These are phyloP conservation scores for Pluvianellus socialis DNA, from an alignment of 2,113 vertebrate species.

Conservation along the genomic window DNA sequence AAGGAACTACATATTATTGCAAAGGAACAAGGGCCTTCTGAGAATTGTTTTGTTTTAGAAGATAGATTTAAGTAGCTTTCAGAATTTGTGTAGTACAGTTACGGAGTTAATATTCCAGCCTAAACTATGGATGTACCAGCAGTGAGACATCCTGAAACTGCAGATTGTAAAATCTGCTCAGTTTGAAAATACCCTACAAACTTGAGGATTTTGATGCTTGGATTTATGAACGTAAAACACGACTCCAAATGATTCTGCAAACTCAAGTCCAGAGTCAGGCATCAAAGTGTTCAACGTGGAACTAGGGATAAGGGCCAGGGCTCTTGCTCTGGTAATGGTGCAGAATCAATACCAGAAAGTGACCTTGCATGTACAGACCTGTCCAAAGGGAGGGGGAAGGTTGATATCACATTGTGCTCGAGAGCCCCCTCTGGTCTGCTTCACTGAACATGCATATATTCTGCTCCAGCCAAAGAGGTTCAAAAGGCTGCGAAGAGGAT, in stretches of 20 bases:
- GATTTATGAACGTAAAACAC: background rate
- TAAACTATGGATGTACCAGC: background rate
- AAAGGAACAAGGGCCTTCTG: background rate
- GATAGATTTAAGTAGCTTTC: background rate
- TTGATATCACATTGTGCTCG: background rate
- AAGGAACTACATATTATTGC: background rate
- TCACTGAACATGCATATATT: background rate
- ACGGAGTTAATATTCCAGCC: background rate
- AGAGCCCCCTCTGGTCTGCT: background rate
- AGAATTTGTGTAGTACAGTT: background rate
- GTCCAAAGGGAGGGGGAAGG: background rate
- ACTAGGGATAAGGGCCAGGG: background rate
- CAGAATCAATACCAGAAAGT: background rate
- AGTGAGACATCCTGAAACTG: background rate
- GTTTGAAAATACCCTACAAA: background rate
- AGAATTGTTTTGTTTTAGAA: background rate
- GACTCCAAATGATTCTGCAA: background rate
- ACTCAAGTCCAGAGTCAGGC: background rate
- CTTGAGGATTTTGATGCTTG: background rate
- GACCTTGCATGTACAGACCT: background rate
- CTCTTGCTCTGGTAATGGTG: background rate
- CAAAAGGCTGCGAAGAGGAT: too few species aligned
- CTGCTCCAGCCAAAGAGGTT: background rate
- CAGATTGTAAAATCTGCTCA: background rate
- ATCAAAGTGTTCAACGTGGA: background rate